These are phyloP conservation scores for Amphibalanus amphitrite DNA, from an alignment of 1,140 invertebrate genomes.

Conservation along the genomic window DNA sequence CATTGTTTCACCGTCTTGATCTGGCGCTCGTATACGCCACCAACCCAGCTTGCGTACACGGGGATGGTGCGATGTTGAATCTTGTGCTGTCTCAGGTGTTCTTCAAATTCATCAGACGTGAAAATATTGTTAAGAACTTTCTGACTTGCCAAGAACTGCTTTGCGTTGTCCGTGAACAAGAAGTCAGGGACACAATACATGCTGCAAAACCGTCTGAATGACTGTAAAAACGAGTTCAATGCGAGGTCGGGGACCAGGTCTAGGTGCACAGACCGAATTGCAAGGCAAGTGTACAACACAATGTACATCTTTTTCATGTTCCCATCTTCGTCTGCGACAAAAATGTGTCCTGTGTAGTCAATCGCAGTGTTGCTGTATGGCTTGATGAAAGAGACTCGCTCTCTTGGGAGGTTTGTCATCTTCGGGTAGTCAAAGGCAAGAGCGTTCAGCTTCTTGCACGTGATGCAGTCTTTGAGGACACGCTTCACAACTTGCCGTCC, in stretches of 20 bases:
- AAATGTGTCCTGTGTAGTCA: background rate
- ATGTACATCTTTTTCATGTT: background rate
- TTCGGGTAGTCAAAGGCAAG: background rate
- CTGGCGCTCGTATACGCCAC: background rate
- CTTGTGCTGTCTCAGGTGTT: background rate
- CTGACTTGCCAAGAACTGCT: background rate
- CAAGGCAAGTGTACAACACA: background rate
- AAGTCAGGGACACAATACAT: background rate
- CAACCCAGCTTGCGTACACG: background rate
- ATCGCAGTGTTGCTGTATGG: background rate
- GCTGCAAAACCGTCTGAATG: background rate
- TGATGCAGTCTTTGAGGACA: background rate
- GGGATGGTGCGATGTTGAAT: background rate
- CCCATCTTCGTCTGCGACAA: background rate
- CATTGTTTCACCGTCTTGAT: background rate
- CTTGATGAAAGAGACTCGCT: background rate
- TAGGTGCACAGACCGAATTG: background rate
- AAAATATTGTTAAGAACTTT: background rate
- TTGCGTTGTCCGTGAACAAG: background rate
- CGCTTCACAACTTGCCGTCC: background rate
- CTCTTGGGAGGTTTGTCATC: background rate
- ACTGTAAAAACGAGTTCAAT: background rate
- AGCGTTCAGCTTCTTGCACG: background rate
- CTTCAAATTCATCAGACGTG: background rate
- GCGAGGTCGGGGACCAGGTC: background rate